Base-by-base conservation (phyloP, 2,797 vertebrate genomes). In the Notolepis coatsorum region DNA sequence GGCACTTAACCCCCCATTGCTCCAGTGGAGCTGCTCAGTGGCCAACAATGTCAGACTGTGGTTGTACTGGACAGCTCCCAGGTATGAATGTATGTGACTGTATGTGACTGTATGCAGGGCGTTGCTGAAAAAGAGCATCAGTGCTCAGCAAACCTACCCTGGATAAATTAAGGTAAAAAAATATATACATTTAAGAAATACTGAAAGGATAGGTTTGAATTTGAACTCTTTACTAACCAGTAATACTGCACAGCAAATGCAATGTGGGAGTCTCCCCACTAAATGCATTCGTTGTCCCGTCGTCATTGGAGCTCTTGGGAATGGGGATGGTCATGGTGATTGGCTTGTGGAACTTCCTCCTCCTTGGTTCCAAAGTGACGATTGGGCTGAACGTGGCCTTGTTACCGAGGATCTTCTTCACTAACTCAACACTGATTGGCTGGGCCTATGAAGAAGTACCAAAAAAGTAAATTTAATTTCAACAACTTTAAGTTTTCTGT, bases 271-370 rank as follows among this genome's bases (percentile, higher is more conserved):
- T 95, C 37, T 96, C 96, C 0, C 95, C 94, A 49, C 94, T 94
- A 21, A 94, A 96, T 37, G 93, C 95, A 0, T 93, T 90, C 65
- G 89, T 82, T 37, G 91, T 81, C 20, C 93, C 93, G 0, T 98
- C 95, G 39, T 59, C 84, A 4, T 89, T 94, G 50, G 94, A 93
- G 68, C 89, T 94, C 86, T 97, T 96, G 61, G 97, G 97, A 58
- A 99, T 88, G 0, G 96, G 96, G 81, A 99, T 97, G 0, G 96
- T 99, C 97, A 99, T 98, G 0, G 97, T 99, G 76, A 99, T 99
- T 28, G 97, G 97, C 76, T 99, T 99, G 65, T 99, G 97, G 88
- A 99, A 99, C 84, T 99, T 99, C 68, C 97, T 95, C 71, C 97
- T 93, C 78, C 97, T 93, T 30, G 97, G 97, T 81, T 99, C 97